These are phyloP conservation scores for human (Homo sapiens) DNA, from an alignment of 2,113 vertebrate species.

Conservation along the genomic window DNA sequence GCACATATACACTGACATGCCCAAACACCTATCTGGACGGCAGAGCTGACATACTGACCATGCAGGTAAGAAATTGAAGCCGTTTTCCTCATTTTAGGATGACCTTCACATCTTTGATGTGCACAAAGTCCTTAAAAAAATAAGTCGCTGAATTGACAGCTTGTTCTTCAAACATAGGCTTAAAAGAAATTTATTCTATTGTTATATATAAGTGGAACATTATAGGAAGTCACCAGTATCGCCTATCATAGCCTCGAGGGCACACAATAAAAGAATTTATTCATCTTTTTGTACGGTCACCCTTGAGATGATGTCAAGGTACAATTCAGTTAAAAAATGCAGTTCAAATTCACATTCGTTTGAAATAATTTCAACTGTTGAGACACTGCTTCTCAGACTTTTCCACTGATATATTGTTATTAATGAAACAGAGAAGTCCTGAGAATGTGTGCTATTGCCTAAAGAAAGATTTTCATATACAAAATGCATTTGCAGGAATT, in stretches of 20 bases:
- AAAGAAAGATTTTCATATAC: neutral
- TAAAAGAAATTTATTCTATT: neutral
- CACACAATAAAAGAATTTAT: neutral
- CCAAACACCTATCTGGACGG: neutral
- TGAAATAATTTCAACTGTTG: neutral
- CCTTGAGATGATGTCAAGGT: neutral
- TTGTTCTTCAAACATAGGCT: neutral
- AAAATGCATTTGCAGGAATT: neutral
- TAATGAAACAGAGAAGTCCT: neutral
- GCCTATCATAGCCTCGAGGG: neutral
- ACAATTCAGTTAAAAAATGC: neutral
- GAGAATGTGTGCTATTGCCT: neutral
- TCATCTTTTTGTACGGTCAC: neutral
- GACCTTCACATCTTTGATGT: neutral
- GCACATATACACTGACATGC: neutral
- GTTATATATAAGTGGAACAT: neutral
- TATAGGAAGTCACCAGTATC: neutral
- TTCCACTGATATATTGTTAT: neutral
- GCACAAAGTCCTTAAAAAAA: neutral
- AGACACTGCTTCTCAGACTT: neutral
- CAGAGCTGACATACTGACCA: neutral
- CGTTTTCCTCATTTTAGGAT: neutral
- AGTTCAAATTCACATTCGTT: neutral
- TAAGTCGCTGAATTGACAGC: neutral
- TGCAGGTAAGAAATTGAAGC: neutral